Evolutionary conservation across 1,140 invertebrate genomes (phyloP), one percentile per base, ranked within the genome.

Genomic region (Drosophila albomicans): DNA sequence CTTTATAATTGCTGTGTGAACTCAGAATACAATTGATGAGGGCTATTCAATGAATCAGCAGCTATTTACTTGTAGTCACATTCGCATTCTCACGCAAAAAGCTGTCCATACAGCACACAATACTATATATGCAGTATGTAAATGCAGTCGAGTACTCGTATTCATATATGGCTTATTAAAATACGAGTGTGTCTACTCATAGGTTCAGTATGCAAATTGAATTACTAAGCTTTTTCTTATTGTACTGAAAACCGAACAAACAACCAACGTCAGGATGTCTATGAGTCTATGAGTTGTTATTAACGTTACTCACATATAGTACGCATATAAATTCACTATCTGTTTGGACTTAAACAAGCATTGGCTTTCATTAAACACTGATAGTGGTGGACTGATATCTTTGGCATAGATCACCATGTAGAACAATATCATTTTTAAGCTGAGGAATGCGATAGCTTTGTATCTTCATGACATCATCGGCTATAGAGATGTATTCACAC

Each of bases 1-100:
- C 41, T 43, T 62, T 46, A 67, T 64, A 87, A 87, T 82, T 86
- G 76, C 64, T 86, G 79, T 87, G 79, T 71, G 82, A 86, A 82
- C 72, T 78, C 59, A 72, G 68, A 64, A 62, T 64, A 68, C 59
- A 81, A 65, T 73, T 68, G 69, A 67, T 79, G 76, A 61, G 48
- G 46, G 64, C 61, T 59, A 41, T n/a, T 57, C 51, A 54, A 49
- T 87, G 82, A 86, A 51, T 86, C 82, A 86, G 66, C 82, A 86
- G 66, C 69, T 57, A 58, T 78, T 65, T 58, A 46, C 38, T 25
- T 45, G 59, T 58, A 85, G 65, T 86, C 78, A 72, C 75, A 75
- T 81, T 85, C 70, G n/a, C 41, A 13, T 43, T 43, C 41, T 13
- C 41, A 43, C n/a, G 11, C 41, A 43, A 77, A 62, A 86, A 71